phyloP scores from a whole-genome alignment of 2,113 vertebrate genomes.

The Acinonyx jubatus region DNA sequence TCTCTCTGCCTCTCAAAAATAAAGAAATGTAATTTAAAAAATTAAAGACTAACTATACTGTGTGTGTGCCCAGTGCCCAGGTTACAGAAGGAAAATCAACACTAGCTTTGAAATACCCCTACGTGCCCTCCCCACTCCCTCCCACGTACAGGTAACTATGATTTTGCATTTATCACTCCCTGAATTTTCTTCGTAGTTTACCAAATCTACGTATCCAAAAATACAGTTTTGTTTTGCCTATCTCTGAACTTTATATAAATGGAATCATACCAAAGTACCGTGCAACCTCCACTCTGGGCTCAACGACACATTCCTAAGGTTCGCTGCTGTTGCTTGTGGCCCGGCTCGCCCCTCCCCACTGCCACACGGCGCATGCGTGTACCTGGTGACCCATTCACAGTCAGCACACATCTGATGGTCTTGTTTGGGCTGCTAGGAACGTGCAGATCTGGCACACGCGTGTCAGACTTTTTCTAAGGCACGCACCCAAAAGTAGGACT shows the following conservation, averaged over 20 bases:
- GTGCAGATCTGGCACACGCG: fast-evolving
- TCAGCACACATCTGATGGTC: neutral
- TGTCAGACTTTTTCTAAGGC: fast-evolving
- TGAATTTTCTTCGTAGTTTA: neutral
- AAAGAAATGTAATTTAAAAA: no score
- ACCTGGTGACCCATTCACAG: fast-evolving
- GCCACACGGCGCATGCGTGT: fast-evolving
- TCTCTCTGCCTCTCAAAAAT: no score
- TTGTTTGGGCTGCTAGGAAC: neutral
- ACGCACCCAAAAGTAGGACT: fast-evolving
- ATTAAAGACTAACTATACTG: no score
- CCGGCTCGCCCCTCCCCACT: fast-evolving
- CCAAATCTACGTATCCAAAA: neutral
- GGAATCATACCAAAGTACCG: neutral
- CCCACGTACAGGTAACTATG: neutral
- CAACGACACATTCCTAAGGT: fast-evolving
- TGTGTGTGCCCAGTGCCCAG: neutral
- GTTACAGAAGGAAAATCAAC: neutral
- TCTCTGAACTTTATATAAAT: neutral
- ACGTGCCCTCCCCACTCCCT: no score
- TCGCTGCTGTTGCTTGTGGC: fast-evolving
- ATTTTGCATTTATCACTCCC: neutral
- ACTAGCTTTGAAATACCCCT: neutral
- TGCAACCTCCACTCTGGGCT: neutral
- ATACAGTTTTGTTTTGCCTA: neutral